Conservation (phyloP, 2,888 invertebrate species). For the Chironomus riparius region DNA sequence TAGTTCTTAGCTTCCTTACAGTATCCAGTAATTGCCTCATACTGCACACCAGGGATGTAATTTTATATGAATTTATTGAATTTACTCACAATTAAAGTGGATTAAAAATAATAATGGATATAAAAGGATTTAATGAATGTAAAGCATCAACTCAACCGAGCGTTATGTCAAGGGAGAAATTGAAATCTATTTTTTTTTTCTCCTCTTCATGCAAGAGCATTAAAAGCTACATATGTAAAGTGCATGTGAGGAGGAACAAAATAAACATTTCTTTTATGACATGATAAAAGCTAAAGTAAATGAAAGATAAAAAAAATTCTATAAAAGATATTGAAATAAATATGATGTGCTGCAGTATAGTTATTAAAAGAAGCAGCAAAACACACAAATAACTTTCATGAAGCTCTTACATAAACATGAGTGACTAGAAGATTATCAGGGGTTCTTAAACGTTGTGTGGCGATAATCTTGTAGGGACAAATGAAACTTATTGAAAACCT, state of each 20-base stretch:
- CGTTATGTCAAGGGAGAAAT: too few species aligned
- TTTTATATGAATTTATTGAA: neutral
- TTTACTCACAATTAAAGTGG: neutral
- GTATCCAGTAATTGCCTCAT: constrained; percentile 73
- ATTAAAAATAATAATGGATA: neutral
- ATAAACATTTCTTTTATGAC: too few species aligned
- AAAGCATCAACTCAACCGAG: neutral
- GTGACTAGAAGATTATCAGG: too few species aligned
- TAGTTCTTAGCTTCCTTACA: constrained; percentile 75
- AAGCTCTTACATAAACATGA: too few species aligned
- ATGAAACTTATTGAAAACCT: too few species aligned
- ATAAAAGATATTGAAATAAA: neutral
- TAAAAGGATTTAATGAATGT: neutral
- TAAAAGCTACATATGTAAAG: constrained; percentile 3
- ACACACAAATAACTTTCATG: too few species aligned
- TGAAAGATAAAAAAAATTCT: neutral
- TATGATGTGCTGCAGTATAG: neutral
- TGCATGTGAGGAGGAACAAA: constrained; percentile 22
- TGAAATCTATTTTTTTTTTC: too few species aligned
- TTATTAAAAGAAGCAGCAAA: too few species aligned
- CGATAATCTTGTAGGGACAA: neutral
- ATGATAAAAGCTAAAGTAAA: neutral
- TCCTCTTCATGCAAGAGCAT: too few species aligned
- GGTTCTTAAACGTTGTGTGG: neutral
- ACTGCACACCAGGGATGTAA: constrained; percentile 49